Conservation (phyloP, 2,113 vertebrate species). For the Camarhynchus parvulus region DNA sequence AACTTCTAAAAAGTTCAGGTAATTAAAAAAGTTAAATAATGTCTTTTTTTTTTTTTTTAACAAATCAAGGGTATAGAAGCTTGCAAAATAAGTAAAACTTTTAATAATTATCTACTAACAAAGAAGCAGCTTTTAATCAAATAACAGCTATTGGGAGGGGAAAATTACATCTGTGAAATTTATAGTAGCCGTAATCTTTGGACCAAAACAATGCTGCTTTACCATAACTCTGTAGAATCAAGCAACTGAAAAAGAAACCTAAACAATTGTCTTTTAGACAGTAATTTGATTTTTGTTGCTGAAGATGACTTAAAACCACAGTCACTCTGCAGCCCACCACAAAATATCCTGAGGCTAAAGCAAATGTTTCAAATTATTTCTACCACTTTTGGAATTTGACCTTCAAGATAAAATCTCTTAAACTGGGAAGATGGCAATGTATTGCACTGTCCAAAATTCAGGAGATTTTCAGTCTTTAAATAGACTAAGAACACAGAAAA, state of each 20-base stretch:
- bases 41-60: neutral
- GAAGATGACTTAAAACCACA: slow-evolving; percentile 27
- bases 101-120: neutral
- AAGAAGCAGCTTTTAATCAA: neutral
- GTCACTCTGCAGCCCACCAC: neutral
- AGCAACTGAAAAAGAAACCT: slow-evolving; percentile 4
- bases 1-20: neutral
- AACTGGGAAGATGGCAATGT: neutral
- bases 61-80: neutral
- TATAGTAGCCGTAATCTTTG: neutral
- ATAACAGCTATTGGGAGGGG: neutral
- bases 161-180: neutral
- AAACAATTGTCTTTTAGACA: neutral
- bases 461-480: neutral
- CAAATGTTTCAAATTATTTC: neutral
- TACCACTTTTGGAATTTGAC: neutral
- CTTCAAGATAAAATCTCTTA: neutral
- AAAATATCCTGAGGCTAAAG: neutral
- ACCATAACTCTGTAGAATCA: neutral
- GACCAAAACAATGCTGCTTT: neutral
- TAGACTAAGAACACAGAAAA: neutral
- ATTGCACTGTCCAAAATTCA: neutral
- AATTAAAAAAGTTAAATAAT: neutral
- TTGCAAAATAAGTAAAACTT: neutral
- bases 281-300: slow-evolving; percentile 3